A percentile compares a stretch with the other conserved stretches of the same genome.
phyloP scores from a whole-genome alignment of 2,888 invertebrate species.

The Sepioteuthis lessoniana region DNA sequence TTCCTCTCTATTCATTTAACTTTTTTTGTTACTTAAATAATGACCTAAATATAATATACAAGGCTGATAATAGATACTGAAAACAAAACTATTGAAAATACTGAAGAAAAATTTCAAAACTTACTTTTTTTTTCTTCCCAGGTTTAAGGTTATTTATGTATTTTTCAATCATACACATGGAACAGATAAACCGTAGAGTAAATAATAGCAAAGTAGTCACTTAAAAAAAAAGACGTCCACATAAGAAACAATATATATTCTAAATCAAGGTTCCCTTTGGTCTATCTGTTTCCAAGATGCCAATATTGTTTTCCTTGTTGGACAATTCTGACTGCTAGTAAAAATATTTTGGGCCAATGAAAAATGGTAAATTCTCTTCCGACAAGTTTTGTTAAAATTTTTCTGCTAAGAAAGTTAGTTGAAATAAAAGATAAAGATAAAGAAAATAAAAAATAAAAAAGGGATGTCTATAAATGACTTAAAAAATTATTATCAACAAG shows the following conservation, averaged over 20 bases:
- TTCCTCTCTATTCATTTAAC: too few relatives aligned
- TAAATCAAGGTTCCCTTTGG: neutral
- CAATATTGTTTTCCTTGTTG: neutral
- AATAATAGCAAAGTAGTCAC: neutral
- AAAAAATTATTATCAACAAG: too few relatives aligned
- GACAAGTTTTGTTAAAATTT: neutral
- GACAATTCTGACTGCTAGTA: neutral
- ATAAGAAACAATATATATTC: neutral
- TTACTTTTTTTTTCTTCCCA: neutral
- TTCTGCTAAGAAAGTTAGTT: neutral
- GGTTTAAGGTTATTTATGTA: neutral
- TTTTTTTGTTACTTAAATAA: too few relatives aligned
- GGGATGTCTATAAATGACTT: too few relatives aligned
- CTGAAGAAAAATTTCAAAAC: neutral
- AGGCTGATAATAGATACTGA: too few relatives aligned
- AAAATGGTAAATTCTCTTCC: neutral
- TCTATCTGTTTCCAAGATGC: neutral
- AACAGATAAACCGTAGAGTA: neutral
- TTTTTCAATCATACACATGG: neutral
- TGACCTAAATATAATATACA: too few relatives aligned
- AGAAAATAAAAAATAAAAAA: too few relatives aligned
- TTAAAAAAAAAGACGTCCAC: neutral
- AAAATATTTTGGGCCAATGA: neutral
- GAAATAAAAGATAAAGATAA: neutral
- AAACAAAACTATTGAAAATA: too few relatives aligned